A percentile compares a stretch with the other conserved stretches of the same genome.
Conservation (phyloP, 2,797 vertebrate species). For the Neosalanx taihuensis region DNA sequence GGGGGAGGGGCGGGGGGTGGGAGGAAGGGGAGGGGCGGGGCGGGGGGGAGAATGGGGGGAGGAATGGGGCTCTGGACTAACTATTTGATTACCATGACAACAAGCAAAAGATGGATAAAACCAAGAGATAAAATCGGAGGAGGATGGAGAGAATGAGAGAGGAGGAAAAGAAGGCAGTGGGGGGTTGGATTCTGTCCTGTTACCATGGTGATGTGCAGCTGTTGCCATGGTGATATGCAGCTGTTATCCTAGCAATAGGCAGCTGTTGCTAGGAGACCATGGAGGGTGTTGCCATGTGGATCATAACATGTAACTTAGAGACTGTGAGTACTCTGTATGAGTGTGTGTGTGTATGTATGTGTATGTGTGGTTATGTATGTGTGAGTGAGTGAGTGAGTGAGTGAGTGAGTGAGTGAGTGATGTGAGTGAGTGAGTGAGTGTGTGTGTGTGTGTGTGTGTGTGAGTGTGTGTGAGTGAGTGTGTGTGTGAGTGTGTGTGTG, state of each 20-base stretch:
- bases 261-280: conserved; percentile 69
- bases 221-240: conserved; percentile 56
- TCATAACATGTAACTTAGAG: conserved; percentile 10
- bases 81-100: conserved; percentile 13
- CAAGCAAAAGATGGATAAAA: conserved; percentile 6
- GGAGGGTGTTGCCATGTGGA: conserved; percentile 55
- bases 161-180: conserved; percentile 10
- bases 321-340: too few species aligned
- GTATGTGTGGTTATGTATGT: neutral
- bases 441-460: conserved; percentile 10
- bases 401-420: too few species aligned
- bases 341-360: too few species aligned
- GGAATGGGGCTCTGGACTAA: neutral
- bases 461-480: neutral
- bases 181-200: conserved; percentile 49
- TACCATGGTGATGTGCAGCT: conserved; percentile 63
- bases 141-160: neutral
- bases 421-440: too few species aligned
- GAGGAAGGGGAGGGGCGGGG: neutral
- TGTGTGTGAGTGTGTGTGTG: conserved; percentile 9
- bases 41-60: neutral
- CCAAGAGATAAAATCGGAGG: conserved; percentile 13
- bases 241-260: conserved; percentile 54
- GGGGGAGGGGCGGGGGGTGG: neutral
- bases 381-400: neutral